Evolutionary conservation across 2,797 vertebrate genomes (phyloP).

Genomic region (Rhadinocentrus ornatus): DNA sequence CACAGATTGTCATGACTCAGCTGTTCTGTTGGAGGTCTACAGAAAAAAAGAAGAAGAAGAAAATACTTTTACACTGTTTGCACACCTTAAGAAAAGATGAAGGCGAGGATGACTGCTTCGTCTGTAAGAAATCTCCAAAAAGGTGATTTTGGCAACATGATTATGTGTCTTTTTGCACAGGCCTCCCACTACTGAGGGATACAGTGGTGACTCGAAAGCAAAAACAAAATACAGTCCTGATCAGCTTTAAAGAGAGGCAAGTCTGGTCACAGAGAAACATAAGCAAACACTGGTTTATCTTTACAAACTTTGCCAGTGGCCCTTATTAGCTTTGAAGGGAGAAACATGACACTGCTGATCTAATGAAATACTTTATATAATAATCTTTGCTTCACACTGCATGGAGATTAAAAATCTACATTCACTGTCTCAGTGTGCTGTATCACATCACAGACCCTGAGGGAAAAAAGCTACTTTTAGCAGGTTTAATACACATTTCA

Average conservation of each 20-base stretch:
- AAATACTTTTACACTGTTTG: slow-evolving; percentile 19
- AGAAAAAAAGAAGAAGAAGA: slow-evolving; percentile 14
- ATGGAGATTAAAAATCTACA: slow-evolving; percentile 25
- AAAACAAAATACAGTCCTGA: slow-evolving; percentile 52
- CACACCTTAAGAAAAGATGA: slow-evolving; percentile 35
- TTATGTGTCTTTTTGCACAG: slow-evolving; percentile 16
- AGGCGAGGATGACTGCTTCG: slow-evolving; percentile 2
- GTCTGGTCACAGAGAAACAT: slow-evolving; percentile 66
- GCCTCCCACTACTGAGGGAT: slow-evolving; percentile 32
- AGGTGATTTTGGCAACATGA: slow-evolving; percentile 46
- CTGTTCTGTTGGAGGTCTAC: slow-evolving; percentile 32
- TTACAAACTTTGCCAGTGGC: slow-evolving; percentile 43
- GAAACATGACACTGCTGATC: slow-evolving; percentile 51
- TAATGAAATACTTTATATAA: slow-evolving; percentile 44
- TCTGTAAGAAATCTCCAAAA: slow-evolving; percentile 35
- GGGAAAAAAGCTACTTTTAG: slow-evolving; percentile 31
- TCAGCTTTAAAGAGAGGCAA: slow-evolving; percentile 59
- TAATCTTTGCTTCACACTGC: slow-evolving; percentile 32
- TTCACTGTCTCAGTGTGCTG: slow-evolving; percentile 22
- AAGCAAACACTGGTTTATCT: slow-evolving; percentile 52
- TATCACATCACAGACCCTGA: slow-evolving; percentile 19
- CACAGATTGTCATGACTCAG: slow-evolving; percentile 53
- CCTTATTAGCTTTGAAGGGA: slow-evolving; percentile 45
- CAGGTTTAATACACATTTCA: slow-evolving; percentile 39
- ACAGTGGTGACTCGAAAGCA: slow-evolving; percentile 47